phyloP scores from a whole-genome alignment of 1,140 invertebrate species.

The Uloborus diversus region DNA sequence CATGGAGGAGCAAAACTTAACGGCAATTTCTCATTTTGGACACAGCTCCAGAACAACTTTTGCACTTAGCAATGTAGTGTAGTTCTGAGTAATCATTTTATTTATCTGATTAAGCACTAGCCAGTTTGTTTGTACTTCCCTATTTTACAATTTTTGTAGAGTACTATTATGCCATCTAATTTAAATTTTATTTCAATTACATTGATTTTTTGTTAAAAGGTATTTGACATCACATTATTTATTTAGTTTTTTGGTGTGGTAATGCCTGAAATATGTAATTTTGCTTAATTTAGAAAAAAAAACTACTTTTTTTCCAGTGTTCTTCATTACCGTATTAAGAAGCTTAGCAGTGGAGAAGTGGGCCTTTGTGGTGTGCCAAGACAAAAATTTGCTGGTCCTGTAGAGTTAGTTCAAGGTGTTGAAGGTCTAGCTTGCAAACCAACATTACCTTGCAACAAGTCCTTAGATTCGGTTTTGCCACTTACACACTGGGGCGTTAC shows the following conservation, averaged over 20 bases:
- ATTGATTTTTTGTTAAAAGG: constrained; percentile 7
- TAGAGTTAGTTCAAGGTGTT: constrained; percentile 59
- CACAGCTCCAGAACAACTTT: too few relatives aligned
- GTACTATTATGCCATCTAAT: too few relatives aligned
- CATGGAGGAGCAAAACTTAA: too few relatives aligned
- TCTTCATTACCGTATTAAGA: constrained; percentile 61
- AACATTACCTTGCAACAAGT: constrained; percentile 63
- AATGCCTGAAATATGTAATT: background rate
- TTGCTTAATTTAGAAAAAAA: background rate
- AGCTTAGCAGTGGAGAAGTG: constrained; percentile 57
- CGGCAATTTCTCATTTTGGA: too few relatives aligned
- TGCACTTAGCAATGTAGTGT: too few relatives aligned
- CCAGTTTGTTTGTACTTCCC: too few relatives aligned
- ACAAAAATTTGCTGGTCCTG: constrained; percentile 59
- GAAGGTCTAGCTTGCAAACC: constrained; percentile 62
- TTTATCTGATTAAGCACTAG: too few relatives aligned
- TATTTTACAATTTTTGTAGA: too few relatives aligned
- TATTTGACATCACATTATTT: background rate
- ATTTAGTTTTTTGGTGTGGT: background rate
- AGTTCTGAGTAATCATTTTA: too few relatives aligned
- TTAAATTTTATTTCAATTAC: background rate
- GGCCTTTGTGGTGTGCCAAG: constrained; percentile 58
- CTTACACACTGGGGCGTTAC: constrained; percentile 67
- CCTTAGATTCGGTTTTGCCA: constrained; percentile 61
- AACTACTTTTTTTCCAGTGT: constrained; percentile 55